Evolutionary conservation across 2,113 vertebrate genomes (phyloP), one percentile per base, ranked within the genome.

Genomic region (Elaphurus davidianus): DNA sequence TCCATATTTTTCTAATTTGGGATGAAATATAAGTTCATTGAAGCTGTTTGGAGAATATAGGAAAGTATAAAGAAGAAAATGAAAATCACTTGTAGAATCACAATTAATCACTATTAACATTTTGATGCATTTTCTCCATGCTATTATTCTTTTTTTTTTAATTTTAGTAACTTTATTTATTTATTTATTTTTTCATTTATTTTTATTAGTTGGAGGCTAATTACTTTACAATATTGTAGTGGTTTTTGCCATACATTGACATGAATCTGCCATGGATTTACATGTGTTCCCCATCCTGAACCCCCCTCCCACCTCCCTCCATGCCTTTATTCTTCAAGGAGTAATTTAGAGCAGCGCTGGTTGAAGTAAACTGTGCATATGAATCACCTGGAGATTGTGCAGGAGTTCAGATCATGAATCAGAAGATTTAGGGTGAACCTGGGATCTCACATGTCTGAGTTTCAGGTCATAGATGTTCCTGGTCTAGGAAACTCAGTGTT

Each of bases 361-460:
- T 60, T 12, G 3, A 28, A 10, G 25, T 8, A 6, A 23, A 12
- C 21, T 5, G 25, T 16, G 25, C 6, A 0, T 7, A 3, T 12
- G 4, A 12, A n/a, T 7, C 0, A 1, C 7, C 59, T 3, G 8
- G 40, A 43, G 19, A 50, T 2, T 12, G 4, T 7, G 3, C 1
- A 7, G 36, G 8, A 28, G 14, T 16, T 17, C 17, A 33, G 47
- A 17, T 17, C 47, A 33, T 36, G 8, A 17, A 23, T 45, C 17
- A 2, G n/a, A 67, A 50, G 28, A 5, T 33, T 8, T 12, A 30
- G n/a, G 15, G 27, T 1, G 30, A 13, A 43, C 2, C 55, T 13
- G 2, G 67, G 74, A 3, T 54, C 27, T 33, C 2, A 6, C 0
- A 10, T 1, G 7, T 43, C 59, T 36, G 40, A 50, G 40, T 23